Evolutionary conservation across 2,797 vertebrate species (phyloP).

Genomic region (Meda fulgida): DNA sequence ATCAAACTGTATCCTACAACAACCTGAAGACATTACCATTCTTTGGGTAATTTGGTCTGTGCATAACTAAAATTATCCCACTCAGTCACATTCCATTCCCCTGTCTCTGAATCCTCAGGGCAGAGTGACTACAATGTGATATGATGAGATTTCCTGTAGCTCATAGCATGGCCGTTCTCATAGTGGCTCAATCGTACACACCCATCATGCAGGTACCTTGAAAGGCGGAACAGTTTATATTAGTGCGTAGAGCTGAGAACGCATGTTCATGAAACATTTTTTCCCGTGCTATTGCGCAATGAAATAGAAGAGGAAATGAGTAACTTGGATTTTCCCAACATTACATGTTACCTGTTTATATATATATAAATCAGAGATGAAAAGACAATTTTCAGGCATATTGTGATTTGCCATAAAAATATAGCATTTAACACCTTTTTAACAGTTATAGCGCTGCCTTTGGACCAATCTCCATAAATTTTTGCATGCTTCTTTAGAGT

Average conservation of each 20-base stretch:
- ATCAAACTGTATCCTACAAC: conserved; percentile 94
- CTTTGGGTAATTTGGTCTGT: conserved; percentile 21
- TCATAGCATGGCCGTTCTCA: background rate
- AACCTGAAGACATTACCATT: background rate
- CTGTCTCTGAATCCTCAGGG: conserved; percentile 34
- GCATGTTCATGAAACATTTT: conserved; percentile 48
- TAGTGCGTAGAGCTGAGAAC: conserved; percentile 32
- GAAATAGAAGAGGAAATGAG: conserved; percentile 23
- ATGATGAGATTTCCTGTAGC: conserved; percentile 4
- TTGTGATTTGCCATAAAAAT: background rate
- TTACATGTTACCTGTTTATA: background rate
- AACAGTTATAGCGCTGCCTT: background rate
- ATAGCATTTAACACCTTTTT: background rate
- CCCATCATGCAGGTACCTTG: conserved; percentile 35
- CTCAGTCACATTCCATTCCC: conserved; percentile 27
- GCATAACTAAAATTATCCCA: background rate
- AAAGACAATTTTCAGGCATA: background rate
- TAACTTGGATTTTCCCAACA: background rate
- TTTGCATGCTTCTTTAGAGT: background rate
- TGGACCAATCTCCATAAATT: background rate
- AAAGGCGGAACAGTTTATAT: conserved; percentile 29
- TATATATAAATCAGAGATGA: background rate
- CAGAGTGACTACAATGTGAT: conserved; percentile 10
- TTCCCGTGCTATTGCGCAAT: conserved; percentile 70
- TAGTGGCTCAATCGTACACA: conserved; percentile 35